Conservation (phyloP, 2,113 vertebrate genomes). For the Pterocles orientalis region DNA sequence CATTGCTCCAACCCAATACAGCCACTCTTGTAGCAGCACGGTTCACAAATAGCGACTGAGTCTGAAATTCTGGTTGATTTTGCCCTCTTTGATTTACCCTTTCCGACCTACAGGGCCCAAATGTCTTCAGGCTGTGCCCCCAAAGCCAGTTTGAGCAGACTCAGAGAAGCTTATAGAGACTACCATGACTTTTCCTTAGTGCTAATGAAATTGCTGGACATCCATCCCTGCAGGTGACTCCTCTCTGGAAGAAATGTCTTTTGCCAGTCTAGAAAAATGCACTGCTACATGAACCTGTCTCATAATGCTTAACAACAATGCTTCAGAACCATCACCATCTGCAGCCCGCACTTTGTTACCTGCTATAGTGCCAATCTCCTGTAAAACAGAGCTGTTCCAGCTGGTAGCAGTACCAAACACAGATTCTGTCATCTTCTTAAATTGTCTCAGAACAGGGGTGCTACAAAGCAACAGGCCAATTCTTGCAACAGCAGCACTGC, state of each 20-base stretch:
- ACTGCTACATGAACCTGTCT: not conserved
- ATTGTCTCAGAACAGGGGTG: constrained; percentile 62
- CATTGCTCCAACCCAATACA: not conserved
- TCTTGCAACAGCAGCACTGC: constrained; percentile 73
- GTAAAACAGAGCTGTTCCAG: constrained; percentile 75
- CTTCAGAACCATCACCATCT: not conserved
- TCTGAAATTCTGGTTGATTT: not conserved
- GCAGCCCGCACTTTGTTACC: constrained; percentile 57
- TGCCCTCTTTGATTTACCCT: not conserved
- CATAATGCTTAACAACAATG: not conserved
- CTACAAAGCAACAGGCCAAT: constrained; percentile 75
- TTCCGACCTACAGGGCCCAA: not conserved
- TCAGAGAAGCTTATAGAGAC: not conserved
- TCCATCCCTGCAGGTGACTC: not conserved
- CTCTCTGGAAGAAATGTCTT: not conserved
- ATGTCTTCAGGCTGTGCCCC: not conserved
- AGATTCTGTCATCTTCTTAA: constrained; percentile 75
- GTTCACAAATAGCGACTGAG: not conserved
- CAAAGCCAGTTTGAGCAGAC: not conserved
- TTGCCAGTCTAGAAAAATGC: not conserved
- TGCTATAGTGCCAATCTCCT: constrained; percentile 80
- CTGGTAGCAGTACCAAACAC: constrained; percentile 71
- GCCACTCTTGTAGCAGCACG: not conserved
- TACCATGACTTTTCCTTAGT: rapidly evolving
- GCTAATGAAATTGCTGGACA: not conserved